Base-by-base conservation (phyloP, 2,888 invertebrate species). In the Morpho achilles region DNA sequence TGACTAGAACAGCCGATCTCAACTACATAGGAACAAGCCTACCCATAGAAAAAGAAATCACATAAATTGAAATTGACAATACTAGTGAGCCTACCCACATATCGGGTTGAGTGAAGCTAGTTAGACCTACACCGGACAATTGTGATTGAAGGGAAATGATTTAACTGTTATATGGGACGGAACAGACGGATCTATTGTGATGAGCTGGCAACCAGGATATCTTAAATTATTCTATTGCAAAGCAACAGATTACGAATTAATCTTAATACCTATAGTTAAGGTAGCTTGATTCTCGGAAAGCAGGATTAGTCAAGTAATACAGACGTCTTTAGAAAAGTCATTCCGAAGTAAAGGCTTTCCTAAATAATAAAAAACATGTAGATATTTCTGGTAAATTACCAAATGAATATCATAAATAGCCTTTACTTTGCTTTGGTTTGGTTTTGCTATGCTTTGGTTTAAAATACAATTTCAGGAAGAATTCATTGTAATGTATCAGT, bases 151-250 rank as follows among this genome's bases (percentile, higher is more conserved):
- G 69, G 70, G 71, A 76, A 76, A 75, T 73, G 65, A 76, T 70
- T 72, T 75, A 74, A 76, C 74, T 72, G 73, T 72, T 70, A 71
- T 70, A 71, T 75, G 70, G 72, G 72, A 71, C 72, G 73, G 72
- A 73, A 72, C 71, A 68, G 70, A 66, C 69, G 65, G 69, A 72
- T 73, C 69, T 70, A 75, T 79, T 76, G 74, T 75, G 73, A 73
- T 70, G 69, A 66, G 68, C 66, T 68, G 71, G 65, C 65, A 65
- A 69, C 64, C 69, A 71, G 73, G 75, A 77, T 67, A 74, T 76
- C 69, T 75, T 71, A 69, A 73, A 74, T 76, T 74, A 72, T 76
- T 74, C 71, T 72, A 75, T 77, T 75, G 73, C 72, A 71, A 69
- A 70, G 61, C 68, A 67, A 69, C 69, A 67, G 69, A 73, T 72